Percentiles rank a stretch among this genome's conserved stretches.
phyloP scores from a whole-genome alignment of 2,113 vertebrate genomes.

The Erinaceus europaeus region DNA sequence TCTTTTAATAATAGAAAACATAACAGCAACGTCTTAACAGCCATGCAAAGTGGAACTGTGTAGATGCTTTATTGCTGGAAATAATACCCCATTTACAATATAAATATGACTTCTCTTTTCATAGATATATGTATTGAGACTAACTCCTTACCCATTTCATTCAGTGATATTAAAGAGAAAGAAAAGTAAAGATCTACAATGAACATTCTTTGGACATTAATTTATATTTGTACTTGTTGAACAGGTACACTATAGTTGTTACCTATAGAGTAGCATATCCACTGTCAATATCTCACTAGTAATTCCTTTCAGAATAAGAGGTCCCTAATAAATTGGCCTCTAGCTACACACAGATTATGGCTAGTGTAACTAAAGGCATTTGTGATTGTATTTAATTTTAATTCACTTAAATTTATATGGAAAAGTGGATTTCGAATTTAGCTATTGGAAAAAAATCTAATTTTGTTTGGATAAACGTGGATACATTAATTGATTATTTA shows the following conservation, averaged over 20 bases:
- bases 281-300: background rate
- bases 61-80: background rate
- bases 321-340: background rate
- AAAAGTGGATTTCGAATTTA: background rate
- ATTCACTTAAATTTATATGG: constrained; percentile 35
- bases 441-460: background rate
- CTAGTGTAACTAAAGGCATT: background rate
- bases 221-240: background rate
- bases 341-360: background rate
- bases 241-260: background rate
- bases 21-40: background rate
- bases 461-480: constrained; percentile 15
- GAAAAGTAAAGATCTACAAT: background rate
- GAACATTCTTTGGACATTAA: constrained; percentile 9
- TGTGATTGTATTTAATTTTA: constrained; percentile 36
- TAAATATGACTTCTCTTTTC: background rate
- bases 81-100: background rate
- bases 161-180: background rate
- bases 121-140: constrained; percentile 32
- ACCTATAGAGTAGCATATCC: background rate
- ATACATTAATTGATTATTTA: background rate
- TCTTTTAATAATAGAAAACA: constrained; percentile 1
- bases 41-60: constrained; percentile 2
- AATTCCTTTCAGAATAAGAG: background rate
- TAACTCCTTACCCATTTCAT: background rate